A percentile compares a stretch with the other conserved stretches of the same genome.
These are phyloP conservation scores for Myoxocephalus aenaeus DNA, from an alignment of 2,797 vertebrate species.

Conservation along the genomic window DNA sequence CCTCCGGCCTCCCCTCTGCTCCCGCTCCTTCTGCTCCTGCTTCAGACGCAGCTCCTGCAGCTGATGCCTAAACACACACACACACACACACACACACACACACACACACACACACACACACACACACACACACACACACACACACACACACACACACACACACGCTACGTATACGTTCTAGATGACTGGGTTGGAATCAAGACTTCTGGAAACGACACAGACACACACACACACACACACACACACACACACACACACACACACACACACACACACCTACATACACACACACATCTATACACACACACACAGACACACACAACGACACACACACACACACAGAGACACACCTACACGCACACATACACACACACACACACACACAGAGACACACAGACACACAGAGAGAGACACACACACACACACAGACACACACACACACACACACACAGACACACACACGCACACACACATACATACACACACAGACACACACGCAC, in stretches of 20 bases:
- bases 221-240: slow-evolving; percentile 24
- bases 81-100: not conserved
- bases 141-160: not conserved
- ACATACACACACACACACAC: slow-evolving; percentile 18
- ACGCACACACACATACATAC: too few relatives aligned
- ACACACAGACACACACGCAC: slow-evolving; percentile 22
- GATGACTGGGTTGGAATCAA: too few relatives aligned
- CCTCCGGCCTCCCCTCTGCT: slow-evolving; percentile 72
- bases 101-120: not conserved
- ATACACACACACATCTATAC: too few relatives aligned
- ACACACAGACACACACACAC: slow-evolving; percentile 21
- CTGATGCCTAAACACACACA: slow-evolving; percentile 80
- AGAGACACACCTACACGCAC: too few relatives aligned
- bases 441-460: slow-evolving; percentile 23
- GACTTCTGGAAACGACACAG: too few relatives aligned
- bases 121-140: not conserved
- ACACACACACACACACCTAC: slow-evolving; percentile 23
- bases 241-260: slow-evolving; percentile 18
- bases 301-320: slow-evolving; percentile 19
- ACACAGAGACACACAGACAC: too few relatives aligned
- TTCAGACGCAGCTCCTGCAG: slow-evolving; percentile 87
- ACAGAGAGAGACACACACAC: too few relatives aligned
- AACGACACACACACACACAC: slow-evolving; percentile 21
- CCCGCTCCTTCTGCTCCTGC: slow-evolving; percentile 78
- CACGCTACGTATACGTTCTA: too few relatives aligned